These are phyloP conservation scores for Watsonalla binaria DNA, from an alignment of 2,888 invertebrate species.

Conservation along the genomic window DNA sequence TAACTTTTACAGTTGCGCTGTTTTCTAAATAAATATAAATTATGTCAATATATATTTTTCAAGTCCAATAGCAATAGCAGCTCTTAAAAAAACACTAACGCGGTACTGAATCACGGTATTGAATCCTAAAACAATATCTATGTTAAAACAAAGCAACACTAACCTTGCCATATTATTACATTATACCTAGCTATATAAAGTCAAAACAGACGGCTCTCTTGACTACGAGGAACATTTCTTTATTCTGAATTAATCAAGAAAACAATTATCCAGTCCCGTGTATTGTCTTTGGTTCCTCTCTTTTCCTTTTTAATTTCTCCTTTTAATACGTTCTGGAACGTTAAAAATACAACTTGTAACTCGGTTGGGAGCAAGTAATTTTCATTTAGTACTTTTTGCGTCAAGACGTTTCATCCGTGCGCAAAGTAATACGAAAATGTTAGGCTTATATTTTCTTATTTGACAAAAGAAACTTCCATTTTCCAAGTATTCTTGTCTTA, in stretches of 20 bases:
- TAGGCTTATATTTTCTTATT: neutral
- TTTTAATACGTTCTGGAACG: constrained; percentile 2
- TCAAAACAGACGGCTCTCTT: neutral
- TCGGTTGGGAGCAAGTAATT: constrained; percentile 6
- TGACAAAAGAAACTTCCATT: neutral
- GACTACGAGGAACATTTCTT: constrained; percentile 22
- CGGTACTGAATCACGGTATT: too few species aligned
- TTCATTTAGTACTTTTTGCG: neutral
- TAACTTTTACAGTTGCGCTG: too few species aligned
- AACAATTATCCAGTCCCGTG: constrained; percentile 53
- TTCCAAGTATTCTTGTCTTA: neutral
- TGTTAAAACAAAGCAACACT: neutral
- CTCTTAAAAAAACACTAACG: too few species aligned
- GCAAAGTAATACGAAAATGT: constrained; percentile 1
- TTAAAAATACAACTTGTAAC: constrained; percentile 18
- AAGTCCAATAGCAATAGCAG: too few species aligned
- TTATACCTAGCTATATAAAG: neutral
- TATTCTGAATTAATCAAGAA: constrained; percentile 62
- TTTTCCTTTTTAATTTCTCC: constrained; percentile 2
- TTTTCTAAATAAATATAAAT: too few species aligned
- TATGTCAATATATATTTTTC: too few species aligned
- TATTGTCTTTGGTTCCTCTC: constrained; percentile 5
- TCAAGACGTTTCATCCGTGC: constrained; percentile 1
- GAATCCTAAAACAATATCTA: neutral
- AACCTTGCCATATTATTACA: neutral